Evolutionary conservation across 2,888 invertebrate genomes (phyloP).

Genomic region (Onchidella celtica): DNA sequence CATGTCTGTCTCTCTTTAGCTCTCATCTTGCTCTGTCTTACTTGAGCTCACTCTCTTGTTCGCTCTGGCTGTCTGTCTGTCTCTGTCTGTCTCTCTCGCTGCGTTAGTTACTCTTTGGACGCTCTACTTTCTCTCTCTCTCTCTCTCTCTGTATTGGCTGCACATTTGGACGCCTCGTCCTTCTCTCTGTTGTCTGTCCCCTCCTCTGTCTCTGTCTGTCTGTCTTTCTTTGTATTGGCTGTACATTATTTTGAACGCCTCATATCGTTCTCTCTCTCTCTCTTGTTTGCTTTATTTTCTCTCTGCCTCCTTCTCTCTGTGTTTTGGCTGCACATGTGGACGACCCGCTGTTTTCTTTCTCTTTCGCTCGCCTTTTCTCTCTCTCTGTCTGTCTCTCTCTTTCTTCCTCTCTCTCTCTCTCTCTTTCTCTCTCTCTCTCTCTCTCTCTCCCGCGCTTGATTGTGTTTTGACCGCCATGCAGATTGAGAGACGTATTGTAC

Average conservation of each 20-base stretch:
- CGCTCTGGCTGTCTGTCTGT: background rate
- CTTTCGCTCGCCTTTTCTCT: background rate
- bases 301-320: background rate
- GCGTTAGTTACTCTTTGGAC: background rate
- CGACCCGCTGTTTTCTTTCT: background rate
- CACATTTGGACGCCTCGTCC: too few relatives aligned
- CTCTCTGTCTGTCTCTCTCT: background rate
- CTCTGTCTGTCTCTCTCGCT: constrained; percentile 13
- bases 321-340: background rate
- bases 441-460: background rate
- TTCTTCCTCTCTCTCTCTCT: background rate
- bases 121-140: background rate
- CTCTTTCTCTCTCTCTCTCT: background rate
- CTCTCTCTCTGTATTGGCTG: background rate
- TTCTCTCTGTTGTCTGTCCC: background rate
- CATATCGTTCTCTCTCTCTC: background rate
- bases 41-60: background rate
- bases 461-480: background rate
- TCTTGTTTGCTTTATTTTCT: background rate
- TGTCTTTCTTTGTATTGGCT: background rate
- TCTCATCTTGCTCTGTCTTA: too few relatives aligned
- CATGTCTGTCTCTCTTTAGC: too few relatives aligned
- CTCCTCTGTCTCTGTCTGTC: background rate
- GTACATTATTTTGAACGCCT: too few relatives aligned
- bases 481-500: too few relatives aligned